Percentiles rank a stretch among this genome's conserved stretches.
phyloP scores from a whole-genome alignment of 1,140 invertebrate genomes.

The Bombus confusus region DNA sequence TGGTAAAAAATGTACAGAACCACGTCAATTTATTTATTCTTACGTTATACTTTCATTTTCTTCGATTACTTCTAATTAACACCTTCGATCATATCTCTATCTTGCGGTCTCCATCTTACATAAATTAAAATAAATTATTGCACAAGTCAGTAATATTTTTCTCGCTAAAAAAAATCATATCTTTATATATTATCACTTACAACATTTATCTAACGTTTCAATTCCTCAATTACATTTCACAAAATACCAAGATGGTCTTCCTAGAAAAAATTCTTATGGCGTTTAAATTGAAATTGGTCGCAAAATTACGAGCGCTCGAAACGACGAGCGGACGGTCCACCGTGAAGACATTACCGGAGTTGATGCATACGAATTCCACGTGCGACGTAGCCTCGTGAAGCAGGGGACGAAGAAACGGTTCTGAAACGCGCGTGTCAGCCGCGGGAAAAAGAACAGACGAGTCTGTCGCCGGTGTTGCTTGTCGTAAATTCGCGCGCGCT shows the following conservation, averaged over 20 bases:
- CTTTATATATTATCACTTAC: background rate
- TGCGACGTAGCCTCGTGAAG: background rate
- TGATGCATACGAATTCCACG: slow-evolving; percentile 55
- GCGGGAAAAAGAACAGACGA: slow-evolving; percentile 16
- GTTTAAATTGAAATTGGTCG: slow-evolving; percentile 3
- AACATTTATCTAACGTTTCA: background rate
- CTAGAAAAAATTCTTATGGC: background rate
- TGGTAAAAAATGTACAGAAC: background rate
- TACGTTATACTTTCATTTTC: background rate
- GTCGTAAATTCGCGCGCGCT: slow-evolving; percentile 58
- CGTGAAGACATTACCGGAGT: slow-evolving; percentile 28
- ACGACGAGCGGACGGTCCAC: background rate
- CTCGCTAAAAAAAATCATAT: background rate
- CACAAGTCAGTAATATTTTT: background rate
- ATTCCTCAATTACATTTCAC: background rate
- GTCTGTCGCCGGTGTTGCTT: slow-evolving; percentile 16
- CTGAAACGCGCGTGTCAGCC: background rate
- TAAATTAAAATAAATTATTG: background rate
- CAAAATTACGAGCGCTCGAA: background rate
- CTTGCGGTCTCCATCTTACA: background rate
- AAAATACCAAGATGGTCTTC: background rate
- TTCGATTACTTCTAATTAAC: background rate
- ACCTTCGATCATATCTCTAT: background rate
- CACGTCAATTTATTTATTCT: background rate
- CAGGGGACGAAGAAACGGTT: background rate